Evolutionary conservation across 2,113 vertebrate species (phyloP), one percentile per base, ranked within the genome.

Genomic region (Vireo altiloquus): DNA sequence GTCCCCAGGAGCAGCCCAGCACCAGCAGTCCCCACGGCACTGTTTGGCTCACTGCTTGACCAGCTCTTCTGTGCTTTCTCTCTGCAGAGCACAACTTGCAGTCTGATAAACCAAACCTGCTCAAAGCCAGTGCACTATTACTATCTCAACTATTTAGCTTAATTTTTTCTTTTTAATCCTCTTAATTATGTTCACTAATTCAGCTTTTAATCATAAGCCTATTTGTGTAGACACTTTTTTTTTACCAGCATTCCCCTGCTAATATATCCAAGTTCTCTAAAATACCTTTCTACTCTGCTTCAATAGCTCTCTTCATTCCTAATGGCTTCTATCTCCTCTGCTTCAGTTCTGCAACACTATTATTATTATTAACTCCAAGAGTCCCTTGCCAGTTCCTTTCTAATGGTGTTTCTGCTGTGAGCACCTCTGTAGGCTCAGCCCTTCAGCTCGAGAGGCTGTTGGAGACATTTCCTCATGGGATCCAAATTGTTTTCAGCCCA

Each of bases 161-260:
- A 30, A 1, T 82, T 91, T 96, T 94, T 92, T 40, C 16, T 49
- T 75, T 91, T 61, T 88, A 96, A 93, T 95, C 94, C 54, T 93
- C 86, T 96, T 94, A 85, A 63, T 53, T 76, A 33, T 93, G 44
- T 87, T 94, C 86, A 83, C 61, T 84, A 94, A 87, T 96, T 93
- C 69, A 92, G 65, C 86, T 79, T 94, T 90, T 90, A 93, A 86
- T 83, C 65, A 64, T 74, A 79, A 87, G 53, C 53, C 42, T 94
- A 94, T 91, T 95, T 95, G 71, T 57, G 56, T n/a, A 77, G 40
- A 60, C 63, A 59, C 3, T 44, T 9, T 70, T 85, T 92, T 88
- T 74, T 75, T 37, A 79, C 47, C 52, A 83, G 20, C n/a, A 49
- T 65, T 90, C 52, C 42, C 33, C 33, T 28, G 0, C n/a, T 94